Conservation (phyloP, 2,888 invertebrate species). For the Scaptomyza reducta region DNA sequence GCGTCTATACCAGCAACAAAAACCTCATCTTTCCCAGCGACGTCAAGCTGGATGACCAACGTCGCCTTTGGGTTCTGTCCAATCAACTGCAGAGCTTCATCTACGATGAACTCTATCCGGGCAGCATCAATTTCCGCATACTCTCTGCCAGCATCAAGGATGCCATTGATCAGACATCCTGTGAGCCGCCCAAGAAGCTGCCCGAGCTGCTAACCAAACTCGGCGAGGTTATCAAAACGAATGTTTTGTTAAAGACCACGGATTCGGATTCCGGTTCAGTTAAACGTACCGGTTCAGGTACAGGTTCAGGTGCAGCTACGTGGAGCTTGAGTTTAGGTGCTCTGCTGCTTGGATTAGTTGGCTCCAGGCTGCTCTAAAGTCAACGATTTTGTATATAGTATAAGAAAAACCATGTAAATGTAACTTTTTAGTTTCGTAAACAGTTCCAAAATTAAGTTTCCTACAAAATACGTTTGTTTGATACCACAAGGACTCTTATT, state of each 20-base stretch:
- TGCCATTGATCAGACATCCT: slow-evolving; percentile 89
- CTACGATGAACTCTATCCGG: slow-evolving; percentile 87
- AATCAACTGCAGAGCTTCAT: slow-evolving; percentile 90
- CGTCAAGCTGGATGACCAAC: slow-evolving; percentile 89
- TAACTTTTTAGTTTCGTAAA: slow-evolving; percentile 42
- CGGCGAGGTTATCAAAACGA: slow-evolving; percentile 85
- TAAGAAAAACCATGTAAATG: slow-evolving; percentile 12
- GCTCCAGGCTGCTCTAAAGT: slow-evolving; percentile 29
- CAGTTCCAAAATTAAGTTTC: not conserved
- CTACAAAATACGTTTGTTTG: not conserved
- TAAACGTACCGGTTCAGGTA: not conserved
- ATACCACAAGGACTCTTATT: not conserved
- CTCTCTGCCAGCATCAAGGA: slow-evolving; percentile 88
- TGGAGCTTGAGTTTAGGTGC: slow-evolving; percentile 17
- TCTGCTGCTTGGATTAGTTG: slow-evolving; percentile 23
- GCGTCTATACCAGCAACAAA: slow-evolving; percentile 89
- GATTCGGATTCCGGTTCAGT: slow-evolving; percentile 10
- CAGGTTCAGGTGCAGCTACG: slow-evolving; percentile 9
- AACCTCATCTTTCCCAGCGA: slow-evolving; percentile 92
- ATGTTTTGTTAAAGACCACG: slow-evolving; percentile 30
- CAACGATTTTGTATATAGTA: slow-evolving; percentile 5
- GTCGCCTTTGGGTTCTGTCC: slow-evolving; percentile 90
- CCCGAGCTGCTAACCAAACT: slow-evolving; percentile 86
- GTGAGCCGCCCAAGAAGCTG: slow-evolving; percentile 86
- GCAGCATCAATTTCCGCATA: slow-evolving; percentile 89